Evolutionary conservation across 1,140 invertebrate species (phyloP).

Genomic region (Rhagoletis pomonella): DNA sequence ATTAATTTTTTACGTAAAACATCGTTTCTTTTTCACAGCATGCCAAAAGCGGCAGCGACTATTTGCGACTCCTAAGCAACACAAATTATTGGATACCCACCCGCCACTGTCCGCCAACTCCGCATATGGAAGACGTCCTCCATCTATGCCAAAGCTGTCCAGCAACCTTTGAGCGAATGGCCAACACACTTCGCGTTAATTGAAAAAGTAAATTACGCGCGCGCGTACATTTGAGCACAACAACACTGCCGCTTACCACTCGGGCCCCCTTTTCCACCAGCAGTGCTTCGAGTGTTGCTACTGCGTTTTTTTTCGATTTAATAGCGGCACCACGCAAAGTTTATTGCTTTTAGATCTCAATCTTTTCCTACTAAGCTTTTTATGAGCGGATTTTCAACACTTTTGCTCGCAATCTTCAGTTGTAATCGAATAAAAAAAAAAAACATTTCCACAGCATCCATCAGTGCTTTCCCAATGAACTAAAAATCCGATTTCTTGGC

Average conservation of each 20-base stretch:
- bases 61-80: not conserved
- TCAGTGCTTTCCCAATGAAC: not conserved
- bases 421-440: not conserved
- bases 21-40: not conserved
- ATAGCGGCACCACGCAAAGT: not conserved
- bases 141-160: not conserved
- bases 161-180: not conserved
- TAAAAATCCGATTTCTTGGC: not conserved
- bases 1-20: not conserved
- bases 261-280: not conserved
- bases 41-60: not conserved
- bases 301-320: not conserved
- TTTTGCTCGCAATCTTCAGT: not conserved
- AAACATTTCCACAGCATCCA: not conserved
- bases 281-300: not conserved
- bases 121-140: not conserved
- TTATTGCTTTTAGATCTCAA: not conserved
- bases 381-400: slow-evolving; percentile 4
- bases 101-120: not conserved
- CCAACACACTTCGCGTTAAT: slow-evolving; percentile 30
- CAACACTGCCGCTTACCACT: not conserved
- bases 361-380: not conserved
- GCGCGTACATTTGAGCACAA: not conserved
- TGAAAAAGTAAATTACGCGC: slow-evolving; percentile 41
- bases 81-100: not conserved